A percentile compares a stretch with the other conserved stretches of the same genome.
Conservation (phyloP, 2,113 vertebrate species). For the Orthonyx spaldingii region DNA sequence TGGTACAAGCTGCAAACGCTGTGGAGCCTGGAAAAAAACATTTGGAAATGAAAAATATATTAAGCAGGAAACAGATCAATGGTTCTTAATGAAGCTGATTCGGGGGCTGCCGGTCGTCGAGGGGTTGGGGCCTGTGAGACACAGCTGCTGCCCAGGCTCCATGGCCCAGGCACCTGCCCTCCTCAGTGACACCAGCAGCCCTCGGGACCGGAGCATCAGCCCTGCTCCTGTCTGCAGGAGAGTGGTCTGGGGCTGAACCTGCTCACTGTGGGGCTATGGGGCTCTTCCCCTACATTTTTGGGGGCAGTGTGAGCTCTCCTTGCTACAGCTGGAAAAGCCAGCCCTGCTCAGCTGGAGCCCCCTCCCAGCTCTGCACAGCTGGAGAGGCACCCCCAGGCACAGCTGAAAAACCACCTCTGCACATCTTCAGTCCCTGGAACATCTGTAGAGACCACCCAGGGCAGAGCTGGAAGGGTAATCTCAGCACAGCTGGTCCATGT, state of each 20-base stretch:
- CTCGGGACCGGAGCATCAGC: accelerated
- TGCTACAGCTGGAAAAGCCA: not conserved
- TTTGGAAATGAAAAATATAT: constrained; percentile 68
- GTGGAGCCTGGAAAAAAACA: constrained; percentile 63
- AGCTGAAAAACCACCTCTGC: not conserved
- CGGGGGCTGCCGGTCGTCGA: not conserved
- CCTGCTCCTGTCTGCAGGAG: accelerated
- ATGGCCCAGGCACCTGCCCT: accelerated
- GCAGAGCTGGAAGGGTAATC: not conserved
- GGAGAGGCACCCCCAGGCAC: not conserved
- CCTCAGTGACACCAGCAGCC: accelerated
- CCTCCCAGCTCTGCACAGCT: not conserved
- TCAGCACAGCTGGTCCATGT: not conserved
- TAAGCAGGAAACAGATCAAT: constrained; percentile 67
- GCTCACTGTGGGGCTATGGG: accelerated
- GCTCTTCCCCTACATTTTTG: not conserved
- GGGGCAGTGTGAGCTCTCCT: not conserved
- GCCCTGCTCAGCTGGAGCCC: not conserved
- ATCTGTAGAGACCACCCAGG: not conserved
- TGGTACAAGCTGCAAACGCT: constrained; percentile 66
- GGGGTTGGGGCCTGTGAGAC: not conserved
- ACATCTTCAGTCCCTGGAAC: not conserved
- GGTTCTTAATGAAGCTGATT: constrained; percentile 61
- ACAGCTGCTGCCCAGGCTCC: not conserved
- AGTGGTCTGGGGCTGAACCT: not conserved